A percentile compares a stretch with the other conserved stretches of the same genome.
Conservation (phyloP, 2,888 invertebrate genomes). For the Melinopterus prodromus region DNA sequence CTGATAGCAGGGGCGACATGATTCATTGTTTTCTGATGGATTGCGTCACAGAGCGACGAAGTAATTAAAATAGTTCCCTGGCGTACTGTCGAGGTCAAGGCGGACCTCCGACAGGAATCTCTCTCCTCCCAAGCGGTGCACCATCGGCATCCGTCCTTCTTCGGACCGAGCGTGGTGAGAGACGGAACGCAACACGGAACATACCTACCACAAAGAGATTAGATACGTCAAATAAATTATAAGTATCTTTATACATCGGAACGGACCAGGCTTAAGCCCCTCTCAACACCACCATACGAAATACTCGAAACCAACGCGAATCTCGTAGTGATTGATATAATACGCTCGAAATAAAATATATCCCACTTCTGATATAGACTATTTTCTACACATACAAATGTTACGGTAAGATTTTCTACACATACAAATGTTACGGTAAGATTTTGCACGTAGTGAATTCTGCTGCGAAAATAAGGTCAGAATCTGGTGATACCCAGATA, state of each 20-base stretch:
- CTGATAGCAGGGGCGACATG: slow-evolving; percentile 26
- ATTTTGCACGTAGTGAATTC: too few relatives aligned
- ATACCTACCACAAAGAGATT: slow-evolving; percentile 4
- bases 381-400: too few relatives aligned
- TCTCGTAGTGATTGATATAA: too few relatives aligned
- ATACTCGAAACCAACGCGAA: background rate
- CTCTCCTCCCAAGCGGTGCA: background rate
- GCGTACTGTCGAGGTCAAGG: slow-evolving; percentile 41
- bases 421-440: too few relatives aligned
- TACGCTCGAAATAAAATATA: background rate
- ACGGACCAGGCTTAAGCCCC: background rate
- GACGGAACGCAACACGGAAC: background rate
- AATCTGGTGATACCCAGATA: too few relatives aligned
- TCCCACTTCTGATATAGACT: background rate
- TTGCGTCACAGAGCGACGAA: slow-evolving; percentile 45
- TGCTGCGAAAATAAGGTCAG: too few relatives aligned
- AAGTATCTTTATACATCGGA: background rate
- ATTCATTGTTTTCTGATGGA: slow-evolving; percentile 45
- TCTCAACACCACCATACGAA: background rate
- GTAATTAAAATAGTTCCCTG: slow-evolving; percentile 47
- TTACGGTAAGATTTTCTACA: too few relatives aligned
- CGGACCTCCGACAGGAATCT: background rate
- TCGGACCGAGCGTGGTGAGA: background rate
- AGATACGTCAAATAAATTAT: slow-evolving; percentile 4
- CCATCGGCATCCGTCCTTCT: background rate